phyloP scores from a whole-genome alignment of 2,888 invertebrate species.

The Orthosia gracilis region DNA sequence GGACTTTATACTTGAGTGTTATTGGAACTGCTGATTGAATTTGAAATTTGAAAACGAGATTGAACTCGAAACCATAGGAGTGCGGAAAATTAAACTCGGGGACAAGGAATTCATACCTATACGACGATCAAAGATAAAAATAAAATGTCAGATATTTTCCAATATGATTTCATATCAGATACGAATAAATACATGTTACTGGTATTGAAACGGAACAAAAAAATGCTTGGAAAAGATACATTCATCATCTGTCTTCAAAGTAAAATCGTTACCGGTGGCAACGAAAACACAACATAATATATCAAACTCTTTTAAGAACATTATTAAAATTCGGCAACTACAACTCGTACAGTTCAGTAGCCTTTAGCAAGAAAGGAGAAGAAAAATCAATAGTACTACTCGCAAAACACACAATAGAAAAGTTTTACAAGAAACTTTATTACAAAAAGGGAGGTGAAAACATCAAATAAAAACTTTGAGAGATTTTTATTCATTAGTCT shows the following conservation, averaged over 20 bases:
- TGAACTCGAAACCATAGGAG: slow-evolving; percentile 14
- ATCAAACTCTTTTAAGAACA: slow-evolving; percentile 12
- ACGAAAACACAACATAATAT: slow-evolving; percentile 16
- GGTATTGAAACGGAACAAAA: slow-evolving; percentile 4
- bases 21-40: slow-evolving; percentile 35
- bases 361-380: slow-evolving; percentile 49
- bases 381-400: slow-evolving; percentile 64
- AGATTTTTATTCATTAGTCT: slow-evolving; percentile 73
- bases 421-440: slow-evolving; percentile 67
- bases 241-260: slow-evolving; percentile 3
- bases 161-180: slow-evolving; percentile 8
- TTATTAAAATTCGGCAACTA: slow-evolving; percentile 30
- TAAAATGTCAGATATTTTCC: not conserved
- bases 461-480: slow-evolving; percentile 70
- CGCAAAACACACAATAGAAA: slow-evolving; percentile 64
- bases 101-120: slow-evolving; percentile 4
- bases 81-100: not conserved
- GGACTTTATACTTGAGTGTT: not conserved
- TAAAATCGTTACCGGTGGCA: not conserved
- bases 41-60: slow-evolving; percentile 26
- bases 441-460: slow-evolving; percentile 62
- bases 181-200: slow-evolving; percentile 11
- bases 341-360: slow-evolving; percentile 58
- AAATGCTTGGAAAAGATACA: not conserved
- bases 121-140: slow-evolving; percentile 2